These are phyloP conservation scores for Phengaris alcon DNA, from an alignment of 2,888 invertebrate species.

Conservation along the genomic window DNA sequence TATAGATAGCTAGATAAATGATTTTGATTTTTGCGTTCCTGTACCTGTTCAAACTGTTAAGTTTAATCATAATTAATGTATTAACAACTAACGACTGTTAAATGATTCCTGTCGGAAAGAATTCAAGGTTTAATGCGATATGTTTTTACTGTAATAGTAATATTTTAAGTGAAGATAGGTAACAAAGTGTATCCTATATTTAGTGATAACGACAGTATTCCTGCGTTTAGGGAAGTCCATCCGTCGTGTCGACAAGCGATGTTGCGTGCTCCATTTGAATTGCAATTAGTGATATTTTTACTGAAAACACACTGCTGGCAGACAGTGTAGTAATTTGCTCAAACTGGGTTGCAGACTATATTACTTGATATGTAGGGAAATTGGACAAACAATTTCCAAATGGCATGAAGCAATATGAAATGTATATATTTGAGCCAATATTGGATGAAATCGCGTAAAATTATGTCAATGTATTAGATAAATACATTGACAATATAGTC, in stretches of 20 bases:
- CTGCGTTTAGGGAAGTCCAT: slow-evolving; percentile 7
- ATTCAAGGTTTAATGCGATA: background rate
- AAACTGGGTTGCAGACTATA: background rate
- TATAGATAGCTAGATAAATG: background rate
- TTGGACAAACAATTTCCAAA: background rate
- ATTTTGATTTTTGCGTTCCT: background rate
- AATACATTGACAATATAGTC: no score
- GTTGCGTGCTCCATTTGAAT: slow-evolving; percentile 12
- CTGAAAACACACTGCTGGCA: background rate
- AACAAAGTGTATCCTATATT: slow-evolving; percentile 13
- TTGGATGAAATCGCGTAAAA: no score
- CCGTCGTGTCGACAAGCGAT: slow-evolving; percentile 1
- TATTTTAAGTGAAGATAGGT: background rate
- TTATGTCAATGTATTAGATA: no score
- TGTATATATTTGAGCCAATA: background rate
- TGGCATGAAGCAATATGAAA: background rate
- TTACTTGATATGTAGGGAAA: background rate
- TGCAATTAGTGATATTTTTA: slow-evolving; percentile 1
- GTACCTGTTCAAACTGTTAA: background rate
- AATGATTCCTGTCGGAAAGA: background rate
- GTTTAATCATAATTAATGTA: background rate
- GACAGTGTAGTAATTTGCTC: background rate
- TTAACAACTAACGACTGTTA: slow-evolving; percentile 1
- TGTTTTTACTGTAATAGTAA: background rate
- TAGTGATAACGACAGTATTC: background rate